phyloP scores from a whole-genome alignment of 2,888 invertebrate species.

The Polydrusus cervinus region DNA sequence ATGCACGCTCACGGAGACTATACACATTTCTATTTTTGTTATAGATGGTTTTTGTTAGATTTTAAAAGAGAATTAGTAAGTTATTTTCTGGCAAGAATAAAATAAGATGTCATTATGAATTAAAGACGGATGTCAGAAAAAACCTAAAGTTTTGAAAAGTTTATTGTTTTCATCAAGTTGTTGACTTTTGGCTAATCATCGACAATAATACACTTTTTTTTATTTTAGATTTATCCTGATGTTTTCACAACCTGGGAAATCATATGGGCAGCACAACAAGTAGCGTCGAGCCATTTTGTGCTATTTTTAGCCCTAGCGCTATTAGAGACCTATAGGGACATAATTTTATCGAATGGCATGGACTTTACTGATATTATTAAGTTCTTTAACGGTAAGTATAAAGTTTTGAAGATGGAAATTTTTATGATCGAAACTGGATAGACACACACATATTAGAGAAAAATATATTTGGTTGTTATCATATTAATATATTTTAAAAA shows the following conservation, averaged over 20 bases:
- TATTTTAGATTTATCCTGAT: constrained; percentile 82
- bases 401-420: background rate
- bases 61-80: constrained; percentile 90
- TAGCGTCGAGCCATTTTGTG: constrained; percentile 92
- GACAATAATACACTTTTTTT: no score
- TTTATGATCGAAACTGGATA: background rate
- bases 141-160: no score
- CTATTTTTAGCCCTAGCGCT: constrained; percentile 94
- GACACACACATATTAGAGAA: no score
- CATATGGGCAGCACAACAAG: constrained; percentile 94
- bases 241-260: constrained; percentile 97
- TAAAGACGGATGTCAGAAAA: no score
- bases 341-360: constrained; percentile 96
- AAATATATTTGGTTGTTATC: no score
- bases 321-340: constrained; percentile 93
- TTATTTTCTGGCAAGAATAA: background rate
- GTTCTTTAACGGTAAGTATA: constrained; percentile 91
- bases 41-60: constrained; percentile 97
- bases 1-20: constrained; percentile 97
- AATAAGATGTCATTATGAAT: no score
- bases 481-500: no score
- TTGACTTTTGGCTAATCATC: no score
- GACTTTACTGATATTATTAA: constrained; percentile 99
- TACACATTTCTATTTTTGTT: constrained; percentile 98
- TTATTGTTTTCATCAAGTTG: no score